Conservation (phyloP, 2,888 invertebrate species). For the Tetanocera ferruginea region DNA sequence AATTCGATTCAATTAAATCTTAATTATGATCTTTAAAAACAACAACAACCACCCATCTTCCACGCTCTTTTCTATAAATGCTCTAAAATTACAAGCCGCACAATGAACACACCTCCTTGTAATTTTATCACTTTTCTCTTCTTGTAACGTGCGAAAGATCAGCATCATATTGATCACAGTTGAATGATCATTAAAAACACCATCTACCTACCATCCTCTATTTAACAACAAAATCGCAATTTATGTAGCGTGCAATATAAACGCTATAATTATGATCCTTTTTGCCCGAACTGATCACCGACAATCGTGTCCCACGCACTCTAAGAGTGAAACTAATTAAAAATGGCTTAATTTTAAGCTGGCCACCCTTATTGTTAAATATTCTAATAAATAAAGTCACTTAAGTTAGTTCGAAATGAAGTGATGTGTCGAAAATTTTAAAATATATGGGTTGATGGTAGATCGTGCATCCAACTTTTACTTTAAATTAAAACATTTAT, state of each 20-base stretch:
- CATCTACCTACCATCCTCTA: neutral
- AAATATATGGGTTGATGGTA: neutral
- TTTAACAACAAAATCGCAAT: neutral
- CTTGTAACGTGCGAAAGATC: constrained; percentile 17
- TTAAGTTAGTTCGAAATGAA: neutral
- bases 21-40: neutral
- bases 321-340: too few species aligned
- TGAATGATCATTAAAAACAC: neutral
- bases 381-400: neutral
- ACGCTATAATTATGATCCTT: neutral
- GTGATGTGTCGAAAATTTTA: too few species aligned
- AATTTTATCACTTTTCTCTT: neutral
- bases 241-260: neutral
- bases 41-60: constrained; percentile 8
- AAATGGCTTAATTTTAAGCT: too few species aligned
- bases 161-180: neutral
- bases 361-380: too few species aligned
- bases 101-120: neutral
- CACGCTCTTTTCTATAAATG: neutral
- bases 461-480: neutral
- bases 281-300: neutral
- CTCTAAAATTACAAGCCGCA: neutral
- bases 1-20: constrained; percentile 1
- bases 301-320: too few species aligned
- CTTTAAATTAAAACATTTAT: neutral